These are phyloP conservation scores for Mactra quadrangularis DNA, from an alignment of 1,140 invertebrate species.

Conservation along the genomic window DNA sequence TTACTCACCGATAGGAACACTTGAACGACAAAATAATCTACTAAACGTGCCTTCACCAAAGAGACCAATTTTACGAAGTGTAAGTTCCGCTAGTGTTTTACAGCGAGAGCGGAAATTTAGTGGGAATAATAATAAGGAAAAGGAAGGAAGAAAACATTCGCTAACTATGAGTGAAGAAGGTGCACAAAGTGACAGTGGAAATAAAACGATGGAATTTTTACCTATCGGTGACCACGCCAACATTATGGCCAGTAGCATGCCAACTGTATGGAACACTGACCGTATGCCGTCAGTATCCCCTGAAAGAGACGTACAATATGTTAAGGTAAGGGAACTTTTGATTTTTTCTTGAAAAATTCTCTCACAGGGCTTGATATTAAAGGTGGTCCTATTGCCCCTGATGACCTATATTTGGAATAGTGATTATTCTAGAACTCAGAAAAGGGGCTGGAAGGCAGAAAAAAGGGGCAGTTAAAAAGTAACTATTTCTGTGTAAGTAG, in stretches of 20 bases:
- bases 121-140: constrained; percentile 60
- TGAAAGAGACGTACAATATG: constrained; percentile 71
- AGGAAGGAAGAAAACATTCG: constrained; percentile 70
- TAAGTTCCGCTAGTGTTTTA: constrained; percentile 77
- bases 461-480: no score
- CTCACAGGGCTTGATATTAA: no score
- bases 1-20: constrained; percentile 64
- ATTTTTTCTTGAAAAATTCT: no score
- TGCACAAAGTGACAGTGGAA: constrained; percentile 55
- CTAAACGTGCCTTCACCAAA: constrained; percentile 71
- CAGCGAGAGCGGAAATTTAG: constrained; percentile 65
- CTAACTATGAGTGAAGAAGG: constrained; percentile 71
- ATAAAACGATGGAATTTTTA: constrained; percentile 68
- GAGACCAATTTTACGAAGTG: constrained; percentile 73
- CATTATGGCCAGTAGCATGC: constrained; percentile 72
- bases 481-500: no score
- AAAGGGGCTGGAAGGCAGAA: no score
- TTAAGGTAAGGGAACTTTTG: constrained; percentile 76
- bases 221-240: constrained; percentile 69
- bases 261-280: constrained; percentile 76
- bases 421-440: no score
- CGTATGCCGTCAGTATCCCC: constrained; percentile 70
- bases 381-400: no score
- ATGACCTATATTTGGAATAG: no score
- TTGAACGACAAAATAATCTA: constrained; percentile 65